Evolutionary conservation across 2,888 invertebrate species (phyloP), one percentile per base, ranked within the genome.

Genomic region (Polyommatus iphigenia): DNA sequence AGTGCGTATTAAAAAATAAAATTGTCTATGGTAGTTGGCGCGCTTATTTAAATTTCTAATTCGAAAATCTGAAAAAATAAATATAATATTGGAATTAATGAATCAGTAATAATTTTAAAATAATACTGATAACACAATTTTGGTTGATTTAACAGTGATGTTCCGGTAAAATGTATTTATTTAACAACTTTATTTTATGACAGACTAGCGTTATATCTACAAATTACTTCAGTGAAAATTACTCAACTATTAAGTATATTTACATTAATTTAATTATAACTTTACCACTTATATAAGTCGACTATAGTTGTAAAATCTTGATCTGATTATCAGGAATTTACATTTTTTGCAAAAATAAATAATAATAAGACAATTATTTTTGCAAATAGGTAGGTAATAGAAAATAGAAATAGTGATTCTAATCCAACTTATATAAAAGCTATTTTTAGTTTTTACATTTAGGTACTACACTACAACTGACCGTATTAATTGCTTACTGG

Each of bases 281-380:
- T 5, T 5, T 67, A 67, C 13, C 15, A 67, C 29, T 15, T 13
- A 10, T 1, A 67, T 18, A 67, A 67, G 15, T 13, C 29, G 29
- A n/a, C 24, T 62, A 29, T 67, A 67, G 67, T 67, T 32, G 67
- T 67, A 67, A 67, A 67, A 67, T 67, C 15, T 67, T 67, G 15
- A 67, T 67, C 54, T 18, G 54, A 54, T 54, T 18, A 46, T 46
- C 46, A 46, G 46, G 3, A 54, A 54, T 54, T 24, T 24, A 24
- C 1, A 24, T 1, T 24, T 1, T 24, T 50, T 50, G 15, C 50
- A 41, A 46, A 18, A 54, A 54, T 54, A 4, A 46, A 46, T 62
- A 10, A 24, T 24, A 62, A 24, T 62, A 24, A 62, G 4, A 62
- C 13, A 62, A 62, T 1, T 62, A 62, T 24, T 62, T 62, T 13